Evolutionary conservation across 2,113 vertebrate species (phyloP), one percentile per base, ranked within the genome.

Genomic region (Trematocara unimaculatum): DNA sequence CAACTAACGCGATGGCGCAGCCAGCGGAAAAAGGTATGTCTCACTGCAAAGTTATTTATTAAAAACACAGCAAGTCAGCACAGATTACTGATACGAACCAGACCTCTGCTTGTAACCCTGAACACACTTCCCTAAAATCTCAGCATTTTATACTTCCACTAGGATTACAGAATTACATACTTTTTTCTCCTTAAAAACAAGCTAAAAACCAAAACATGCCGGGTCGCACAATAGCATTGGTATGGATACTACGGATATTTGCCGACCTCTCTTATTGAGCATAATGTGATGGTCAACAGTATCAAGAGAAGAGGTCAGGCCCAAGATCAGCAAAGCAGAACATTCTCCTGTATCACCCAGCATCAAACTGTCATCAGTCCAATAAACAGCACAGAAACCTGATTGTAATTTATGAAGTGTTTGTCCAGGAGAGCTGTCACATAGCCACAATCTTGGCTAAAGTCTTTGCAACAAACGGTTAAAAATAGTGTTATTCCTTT

Each of bases 1-100:
- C 17, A 17, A 4, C 6, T 4, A 8, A 31, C 7, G 8, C 3
- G 3, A 95, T 96, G 96, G 82, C 79, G 5, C 84, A 92, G 38
- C 94, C 90, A 18, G 94, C 95, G 0, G 95, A 96, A 74, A 90
- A 83, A 90, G 94, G 96, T 95, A 95, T 13, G 88, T 64, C 3
- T 40, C 7, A 58, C 55, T 15, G 14, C 6, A 26, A 8, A 8
- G 7, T 29, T n/a, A 15, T 7, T 78, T 38, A 7, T 5, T 15
- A 2, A 5, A 12, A 35, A 67, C 1, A 45, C 1, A 10, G 14
- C 1, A 15, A 60, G 14, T 1, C 26, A 60, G 26, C 56, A 60
- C 3, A 31, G 1, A 17, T 60, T 9, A 29, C 13, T 15, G 15
- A 60, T 20, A 40, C 5, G 0, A 40, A 15, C 20, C 2, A 55